Conservation (phyloP, 2,888 invertebrate genomes). For the Toxonevra muliebris region DNA sequence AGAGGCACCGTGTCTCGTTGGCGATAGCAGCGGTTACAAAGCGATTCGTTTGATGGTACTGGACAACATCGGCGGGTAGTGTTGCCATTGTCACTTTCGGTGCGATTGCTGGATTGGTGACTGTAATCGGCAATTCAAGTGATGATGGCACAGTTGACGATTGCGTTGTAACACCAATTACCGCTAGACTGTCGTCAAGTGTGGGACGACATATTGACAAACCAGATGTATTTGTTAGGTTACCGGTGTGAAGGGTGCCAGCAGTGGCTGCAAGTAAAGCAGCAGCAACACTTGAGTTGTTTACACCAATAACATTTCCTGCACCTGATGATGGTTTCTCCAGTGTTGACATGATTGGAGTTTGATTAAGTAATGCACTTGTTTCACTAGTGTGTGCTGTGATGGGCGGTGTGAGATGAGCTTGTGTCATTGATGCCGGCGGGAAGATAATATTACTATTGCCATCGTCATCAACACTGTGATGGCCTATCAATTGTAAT, state of each 20-base stretch:
- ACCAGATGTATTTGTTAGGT: slow-evolving; percentile 12
- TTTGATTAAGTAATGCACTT: slow-evolving; percentile 77
- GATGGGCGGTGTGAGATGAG: slow-evolving; percentile 53
- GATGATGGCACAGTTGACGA: slow-evolving; percentile 73
- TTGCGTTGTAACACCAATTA: slow-evolving; percentile 67
- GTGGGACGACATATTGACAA: slow-evolving; percentile 44
- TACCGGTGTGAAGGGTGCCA: slow-evolving; percentile 20
- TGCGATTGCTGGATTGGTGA: slow-evolving; percentile 79
- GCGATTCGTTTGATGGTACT: slow-evolving; percentile 36
- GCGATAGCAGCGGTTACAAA: slow-evolving; percentile 34
- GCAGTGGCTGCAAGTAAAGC: slow-evolving; percentile 21
- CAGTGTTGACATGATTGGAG: slow-evolving; percentile 81
- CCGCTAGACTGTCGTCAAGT: slow-evolving; percentile 70
- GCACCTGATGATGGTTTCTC: slow-evolving; percentile 70
- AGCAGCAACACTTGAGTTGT: slow-evolving; percentile 1
- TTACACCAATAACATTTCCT: neutral
- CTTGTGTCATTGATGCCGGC: slow-evolving; percentile 39
- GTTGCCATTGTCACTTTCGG: slow-evolving; percentile 59
- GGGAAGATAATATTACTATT: slow-evolving; percentile 48
- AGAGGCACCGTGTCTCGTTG: slow-evolving; percentile 39
- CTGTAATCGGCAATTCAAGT: slow-evolving; percentile 78
- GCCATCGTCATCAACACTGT: neutral
- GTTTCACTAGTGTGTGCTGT: slow-evolving; percentile 75
- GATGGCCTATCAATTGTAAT: slow-evolving; percentile 42
- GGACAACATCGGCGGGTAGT: slow-evolving; percentile 43